Evolutionary conservation across 2,888 invertebrate species (phyloP).

Genomic region (Acrobasis suavella): DNA sequence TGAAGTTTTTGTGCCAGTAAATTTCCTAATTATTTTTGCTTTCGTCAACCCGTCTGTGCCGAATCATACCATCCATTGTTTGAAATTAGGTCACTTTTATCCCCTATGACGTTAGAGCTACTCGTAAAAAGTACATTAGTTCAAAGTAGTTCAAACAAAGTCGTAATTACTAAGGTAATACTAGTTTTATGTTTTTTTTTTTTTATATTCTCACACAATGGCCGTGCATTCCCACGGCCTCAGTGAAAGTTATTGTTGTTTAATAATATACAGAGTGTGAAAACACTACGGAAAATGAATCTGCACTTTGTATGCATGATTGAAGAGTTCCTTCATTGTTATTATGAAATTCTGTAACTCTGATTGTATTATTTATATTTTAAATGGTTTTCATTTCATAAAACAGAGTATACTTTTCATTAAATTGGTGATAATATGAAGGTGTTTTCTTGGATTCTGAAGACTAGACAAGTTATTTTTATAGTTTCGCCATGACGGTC

Average conservation of each 20-base stretch:
- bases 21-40: not conserved
- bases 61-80: not conserved
- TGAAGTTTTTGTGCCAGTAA: too few relatives aligned
- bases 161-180: not conserved
- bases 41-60: not conserved
- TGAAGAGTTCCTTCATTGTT: too few relatives aligned
- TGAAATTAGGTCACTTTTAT: conserved; percentile 5
- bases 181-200: not conserved
- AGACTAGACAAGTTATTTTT: too few relatives aligned
- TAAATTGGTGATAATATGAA: too few relatives aligned
- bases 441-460: too few relatives aligned
- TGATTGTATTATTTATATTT: too few relatives aligned
- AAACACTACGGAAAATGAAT: conserved; percentile 11
- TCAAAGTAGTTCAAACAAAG: conserved; percentile 1
- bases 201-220: not conserved
- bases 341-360: too few relatives aligned
- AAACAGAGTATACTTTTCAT: too few relatives aligned
- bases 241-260: conserved; percentile 14
- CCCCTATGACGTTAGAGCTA: not conserved
- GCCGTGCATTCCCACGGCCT: not conserved
- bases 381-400: too few relatives aligned
- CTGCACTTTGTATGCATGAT: not conserved
- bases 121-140: conserved; percentile 1
- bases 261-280: conserved; percentile 8
- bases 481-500: too few relatives aligned